Conservation (phyloP, 2,797 vertebrate species). For the Synanceia verrucosa region DNA sequence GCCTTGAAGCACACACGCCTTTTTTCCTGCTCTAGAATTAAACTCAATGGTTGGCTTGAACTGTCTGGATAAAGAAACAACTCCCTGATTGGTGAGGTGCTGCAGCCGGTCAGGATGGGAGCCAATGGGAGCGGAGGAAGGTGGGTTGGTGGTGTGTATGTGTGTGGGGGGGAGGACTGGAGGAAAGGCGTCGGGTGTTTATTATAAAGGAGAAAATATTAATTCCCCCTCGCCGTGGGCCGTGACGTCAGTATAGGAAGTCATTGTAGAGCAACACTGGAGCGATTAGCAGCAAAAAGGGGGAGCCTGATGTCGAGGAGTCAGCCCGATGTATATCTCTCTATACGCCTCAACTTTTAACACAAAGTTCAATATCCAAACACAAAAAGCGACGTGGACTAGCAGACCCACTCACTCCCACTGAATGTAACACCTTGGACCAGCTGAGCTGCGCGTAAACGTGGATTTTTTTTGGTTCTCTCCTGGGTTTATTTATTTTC, state of each 20-base stretch:
- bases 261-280: conserved; percentile 89
- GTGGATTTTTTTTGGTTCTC: conserved; percentile 70
- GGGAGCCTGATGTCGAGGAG: conserved; percentile 88
- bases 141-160: conserved; percentile 46
- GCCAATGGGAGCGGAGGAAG: conserved; percentile 84
- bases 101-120: conserved; percentile 76
- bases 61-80: conserved; percentile 78
- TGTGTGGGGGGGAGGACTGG: conserved; percentile 16
- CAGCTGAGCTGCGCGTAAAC: conserved; percentile 43
- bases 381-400: conserved; percentile 78
- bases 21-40: conserved; percentile 56
- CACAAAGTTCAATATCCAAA: conserved; percentile 88
- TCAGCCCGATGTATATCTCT: conserved; percentile 84
- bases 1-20: conserved; percentile 51
- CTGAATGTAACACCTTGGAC: conserved; percentile 79
- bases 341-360: conserved; percentile 89
- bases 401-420: conserved; percentile 56
- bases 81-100: conserved; percentile 85
- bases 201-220: conserved; percentile 87
- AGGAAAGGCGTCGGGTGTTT: conserved; percentile 80
- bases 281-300: conserved; percentile 91
- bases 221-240: conserved; percentile 82
- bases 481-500: conserved; percentile 39
- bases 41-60: conserved; percentile 71
- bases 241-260: conserved; percentile 96